These are phyloP conservation scores for Muraenolepis orangiensis DNA, from an alignment of 2,797 vertebrate genomes.

Conservation along the genomic window DNA sequence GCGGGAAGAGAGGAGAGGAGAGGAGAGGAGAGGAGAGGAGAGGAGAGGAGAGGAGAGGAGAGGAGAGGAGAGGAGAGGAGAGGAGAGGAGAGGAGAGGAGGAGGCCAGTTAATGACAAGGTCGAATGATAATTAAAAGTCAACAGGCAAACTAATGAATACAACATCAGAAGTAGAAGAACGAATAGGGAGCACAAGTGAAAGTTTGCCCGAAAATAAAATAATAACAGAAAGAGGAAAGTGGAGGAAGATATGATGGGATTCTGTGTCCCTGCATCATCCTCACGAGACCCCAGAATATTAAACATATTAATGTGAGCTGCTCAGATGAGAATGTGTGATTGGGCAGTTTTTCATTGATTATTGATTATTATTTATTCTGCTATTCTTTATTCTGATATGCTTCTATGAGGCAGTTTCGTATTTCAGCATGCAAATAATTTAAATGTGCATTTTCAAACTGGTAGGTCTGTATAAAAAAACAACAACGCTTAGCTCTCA, in stretches of 20 bases:
- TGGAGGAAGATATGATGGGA: neutral
- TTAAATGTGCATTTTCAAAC: neutral
- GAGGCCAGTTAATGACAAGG: neutral
- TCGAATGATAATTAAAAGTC: neutral
- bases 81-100: neutral
- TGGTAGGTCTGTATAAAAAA: neutral
- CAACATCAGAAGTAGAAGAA: neutral
- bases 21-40: neutral
- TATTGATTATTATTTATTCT: neutral
- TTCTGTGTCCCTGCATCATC: neutral
- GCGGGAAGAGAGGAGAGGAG: neutral
- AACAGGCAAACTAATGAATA: constrained; percentile 2
- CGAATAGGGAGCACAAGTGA: neutral
- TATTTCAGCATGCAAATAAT: neutral
- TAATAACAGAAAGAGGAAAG: neutral
- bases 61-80: neutral
- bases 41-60: neutral
- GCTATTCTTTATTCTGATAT: no score
- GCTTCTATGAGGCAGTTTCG: neutral
- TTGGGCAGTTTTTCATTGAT: neutral
- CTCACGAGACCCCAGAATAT: neutral
- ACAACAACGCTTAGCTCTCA: neutral
- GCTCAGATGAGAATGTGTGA: neutral
- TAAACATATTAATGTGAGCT: neutral
- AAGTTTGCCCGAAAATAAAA: neutral